phyloP scores from a whole-genome alignment of 2,113 vertebrate genomes.

The Ancistrus triradiatus region DNA sequence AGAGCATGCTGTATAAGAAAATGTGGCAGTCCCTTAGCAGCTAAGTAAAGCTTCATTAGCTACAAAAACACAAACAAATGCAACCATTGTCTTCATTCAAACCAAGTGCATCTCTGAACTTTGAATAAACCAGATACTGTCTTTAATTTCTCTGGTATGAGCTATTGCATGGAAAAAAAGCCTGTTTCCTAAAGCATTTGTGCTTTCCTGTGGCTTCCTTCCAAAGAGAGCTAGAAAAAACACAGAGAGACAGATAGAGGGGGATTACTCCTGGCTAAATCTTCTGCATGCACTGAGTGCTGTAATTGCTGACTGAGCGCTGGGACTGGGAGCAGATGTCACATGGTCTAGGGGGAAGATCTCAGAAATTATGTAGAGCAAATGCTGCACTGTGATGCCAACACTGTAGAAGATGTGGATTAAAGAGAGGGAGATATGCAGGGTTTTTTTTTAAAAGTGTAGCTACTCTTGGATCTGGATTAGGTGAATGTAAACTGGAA shows the following conservation, averaged over 20 bases:
- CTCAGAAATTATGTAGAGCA: conserved; percentile 67
- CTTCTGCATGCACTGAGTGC: conserved; percentile 67
- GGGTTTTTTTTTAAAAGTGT: no score
- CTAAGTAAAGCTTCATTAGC: no score
- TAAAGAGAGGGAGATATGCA: background rate
- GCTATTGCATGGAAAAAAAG: conserved; percentile 3
- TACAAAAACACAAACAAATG: no score
- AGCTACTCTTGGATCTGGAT: no score
- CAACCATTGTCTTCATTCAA: no score
- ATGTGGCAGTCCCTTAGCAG: background rate
- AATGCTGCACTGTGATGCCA: conserved; percentile 57
- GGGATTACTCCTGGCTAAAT: conserved; percentile 72
- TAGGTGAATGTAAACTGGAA: no score
- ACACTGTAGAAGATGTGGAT: conserved; percentile 38
- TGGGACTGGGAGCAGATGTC: conserved; percentile 67
- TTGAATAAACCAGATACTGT: background rate
- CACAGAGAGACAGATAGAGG: conserved; percentile 1
- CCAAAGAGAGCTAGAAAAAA: conserved; percentile 48
- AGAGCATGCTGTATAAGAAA: no score
- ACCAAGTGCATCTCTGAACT: no score
- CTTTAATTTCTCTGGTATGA: conserved; percentile 18
- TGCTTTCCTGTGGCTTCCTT: conserved; percentile 20
- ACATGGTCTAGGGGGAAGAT: conserved; percentile 64
- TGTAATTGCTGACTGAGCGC: conserved; percentile 67
- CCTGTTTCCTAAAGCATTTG: conserved; percentile 8